Evolutionary conservation across 2,113 vertebrate genomes (phyloP).

Genomic region (Rhea americana): DNA sequence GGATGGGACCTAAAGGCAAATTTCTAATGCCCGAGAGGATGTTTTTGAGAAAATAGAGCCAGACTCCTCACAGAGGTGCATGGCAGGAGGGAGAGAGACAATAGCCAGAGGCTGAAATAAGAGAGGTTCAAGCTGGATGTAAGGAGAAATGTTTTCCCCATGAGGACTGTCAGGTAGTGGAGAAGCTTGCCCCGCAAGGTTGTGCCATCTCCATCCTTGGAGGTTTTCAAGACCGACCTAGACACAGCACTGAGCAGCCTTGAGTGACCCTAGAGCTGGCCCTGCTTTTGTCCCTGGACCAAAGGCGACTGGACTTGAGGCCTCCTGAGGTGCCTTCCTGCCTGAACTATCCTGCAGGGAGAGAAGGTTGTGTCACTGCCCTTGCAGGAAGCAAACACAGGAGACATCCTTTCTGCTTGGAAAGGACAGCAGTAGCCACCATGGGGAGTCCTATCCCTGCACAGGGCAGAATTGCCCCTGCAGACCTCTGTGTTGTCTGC

Average conservation of each 20-base stretch:
- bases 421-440: not conserved
- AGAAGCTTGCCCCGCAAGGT: not conserved
- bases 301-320: not conserved
- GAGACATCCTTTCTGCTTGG: fast-evolving
- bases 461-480: not conserved
- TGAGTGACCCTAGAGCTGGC: not conserved
- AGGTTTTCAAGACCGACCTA: not conserved
- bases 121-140: not conserved
- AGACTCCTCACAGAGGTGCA: not conserved
- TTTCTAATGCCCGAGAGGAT: not conserved
- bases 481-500: not conserved
- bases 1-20: not conserved
- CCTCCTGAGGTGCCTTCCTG: not conserved
- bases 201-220: not conserved
- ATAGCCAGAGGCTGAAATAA: not conserved
- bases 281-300: not conserved
- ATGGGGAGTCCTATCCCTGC: fast-evolving
- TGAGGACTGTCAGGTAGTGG: not conserved
- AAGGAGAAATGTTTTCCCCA: not conserved
- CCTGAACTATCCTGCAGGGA: not conserved
- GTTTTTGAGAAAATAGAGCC: not conserved
- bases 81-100: fast-evolving
- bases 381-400: fast-evolving
- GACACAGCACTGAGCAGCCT: not conserved
- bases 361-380: not conserved